Evolutionary conservation across 2,113 vertebrate species (phyloP).

Genomic region (Bagarius yarrelli): DNA sequence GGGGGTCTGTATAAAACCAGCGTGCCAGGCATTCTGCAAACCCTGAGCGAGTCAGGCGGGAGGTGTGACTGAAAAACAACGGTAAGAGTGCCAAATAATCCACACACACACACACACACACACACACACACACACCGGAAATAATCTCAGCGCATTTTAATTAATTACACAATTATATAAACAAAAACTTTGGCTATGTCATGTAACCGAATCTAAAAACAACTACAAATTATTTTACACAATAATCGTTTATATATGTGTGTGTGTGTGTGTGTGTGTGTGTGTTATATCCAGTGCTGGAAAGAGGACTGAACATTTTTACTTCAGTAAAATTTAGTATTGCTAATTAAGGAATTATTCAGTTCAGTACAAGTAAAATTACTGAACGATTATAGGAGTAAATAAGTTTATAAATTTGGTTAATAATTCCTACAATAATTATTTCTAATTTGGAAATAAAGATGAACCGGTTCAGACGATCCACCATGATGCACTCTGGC

Average conservation of each 20-base stretch:
- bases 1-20: constrained; percentile 70
- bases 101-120: too few species aligned
- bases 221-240: neutral
- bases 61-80: constrained; percentile 61
- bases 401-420: too few species aligned
- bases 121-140: constrained; percentile 9
- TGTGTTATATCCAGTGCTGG: too few species aligned
- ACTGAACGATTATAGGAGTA: too few species aligned
- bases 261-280: too few species aligned
- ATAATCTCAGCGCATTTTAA: neutral
- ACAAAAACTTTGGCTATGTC: neutral
- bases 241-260: too few species aligned
- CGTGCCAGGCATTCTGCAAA: constrained; percentile 73
- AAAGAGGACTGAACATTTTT: too few species aligned
- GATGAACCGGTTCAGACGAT: constrained; percentile 73
- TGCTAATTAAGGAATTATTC: too few species aligned
- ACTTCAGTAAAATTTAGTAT: too few species aligned
- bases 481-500: constrained; percentile 69
- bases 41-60: constrained; percentile 67
- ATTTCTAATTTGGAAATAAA: constrained; percentile 57
- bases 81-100: constrained; percentile 63
- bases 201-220: neutral
- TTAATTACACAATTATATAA: neutral
- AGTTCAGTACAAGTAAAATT: too few species aligned
- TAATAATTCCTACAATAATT: too few species aligned